Evolutionary conservation across 2,888 invertebrate genomes (phyloP), one percentile per base, ranked within the genome.

Genomic region (Volucella bombylans): DNA sequence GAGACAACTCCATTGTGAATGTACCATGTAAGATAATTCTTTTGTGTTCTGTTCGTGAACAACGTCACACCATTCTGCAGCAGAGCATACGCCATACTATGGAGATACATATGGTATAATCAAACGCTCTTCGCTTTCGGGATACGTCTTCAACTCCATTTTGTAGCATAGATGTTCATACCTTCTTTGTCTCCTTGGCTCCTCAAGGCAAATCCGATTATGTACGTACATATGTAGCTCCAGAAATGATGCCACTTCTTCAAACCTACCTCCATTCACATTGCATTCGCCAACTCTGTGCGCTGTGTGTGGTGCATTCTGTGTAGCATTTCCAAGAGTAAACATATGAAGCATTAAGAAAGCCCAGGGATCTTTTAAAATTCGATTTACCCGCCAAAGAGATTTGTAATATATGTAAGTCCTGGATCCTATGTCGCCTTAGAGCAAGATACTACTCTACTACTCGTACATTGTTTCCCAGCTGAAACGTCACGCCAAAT

Each of bases 1-100:
- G 68, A 79, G 82, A 83, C 73, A 79, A 69, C 50, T 83, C 69
- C 65, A 83, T 83, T 83, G 73, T 83, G 79, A 83, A 79, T 79
- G 64, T 79, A 65, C 73, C 82, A 59, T 83, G 74, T 83, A 18
- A 1, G 18, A 18, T 18, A 83, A 79, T 79, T 83, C 73, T 59
- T 83, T 79, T 83, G 74, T 83, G 65, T 65, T 54, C 38, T 18
- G 59, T 59, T 69, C 47, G 39, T 68, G 73, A 69, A 57, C 65
- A 65, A 62, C 79, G 61, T 65, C 71, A 43, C 62, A 50, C 65
- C 57, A 50, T 57, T 71, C 57, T 47, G 39, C 50, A 54, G 49
- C 64, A 18, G 38, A 45, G 23, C 39, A 23, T n/a, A 18, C 54
- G 38, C 59, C 52, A 11, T 39, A n/a, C 18, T 6, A 43, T 23